phyloP scores from a whole-genome alignment of 1,140 invertebrate species.

The Hycleus phaleratus region DNA sequence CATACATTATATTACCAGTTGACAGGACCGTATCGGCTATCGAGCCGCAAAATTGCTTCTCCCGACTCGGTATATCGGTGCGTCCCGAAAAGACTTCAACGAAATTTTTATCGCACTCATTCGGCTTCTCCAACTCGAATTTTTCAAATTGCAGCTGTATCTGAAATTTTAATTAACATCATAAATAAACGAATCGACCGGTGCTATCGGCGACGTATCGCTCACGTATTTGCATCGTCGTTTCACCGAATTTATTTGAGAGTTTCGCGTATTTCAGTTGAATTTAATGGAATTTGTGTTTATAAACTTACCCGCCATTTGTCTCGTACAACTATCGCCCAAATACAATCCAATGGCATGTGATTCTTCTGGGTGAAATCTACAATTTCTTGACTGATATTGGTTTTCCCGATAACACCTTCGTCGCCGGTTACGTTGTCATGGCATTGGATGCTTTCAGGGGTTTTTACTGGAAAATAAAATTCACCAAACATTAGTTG shows the following conservation, averaged over 20 bases:
- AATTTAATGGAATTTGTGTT: neutral
- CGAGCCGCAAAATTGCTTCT: conserved; percentile 69
- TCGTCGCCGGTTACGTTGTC: conserved; percentile 43
- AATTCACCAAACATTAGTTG: neutral
- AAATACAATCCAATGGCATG: conserved; percentile 70
- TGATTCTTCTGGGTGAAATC: conserved; percentile 45
- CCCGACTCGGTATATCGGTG: conserved; percentile 53
- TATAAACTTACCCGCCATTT: conserved; percentile 57
- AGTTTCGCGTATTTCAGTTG: too few relatives aligned
- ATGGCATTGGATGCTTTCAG: conserved; percentile 48
- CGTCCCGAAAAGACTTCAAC: conserved; percentile 65
- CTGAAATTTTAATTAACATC: conserved; percentile 39
- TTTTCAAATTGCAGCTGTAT: conserved; percentile 63
- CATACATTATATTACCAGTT: conserved; percentile 53
- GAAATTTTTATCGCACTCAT: conserved; percentile 77
- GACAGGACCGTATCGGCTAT: conserved; percentile 63
- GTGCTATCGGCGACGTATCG: too few relatives aligned
- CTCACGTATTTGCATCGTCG: too few relatives aligned
- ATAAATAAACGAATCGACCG: neutral
- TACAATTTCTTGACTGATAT: conserved; percentile 49
- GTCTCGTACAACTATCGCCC: conserved; percentile 61
- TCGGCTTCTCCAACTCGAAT: conserved; percentile 64
- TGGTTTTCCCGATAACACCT: conserved; percentile 46
- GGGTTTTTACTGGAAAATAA: conserved; percentile 34
- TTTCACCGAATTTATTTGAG: too few relatives aligned